Evolutionary conservation across 2,888 invertebrate genomes (phyloP), one percentile per base, ranked within the genome.

Genomic region (Serripes groenlandicus): DNA sequence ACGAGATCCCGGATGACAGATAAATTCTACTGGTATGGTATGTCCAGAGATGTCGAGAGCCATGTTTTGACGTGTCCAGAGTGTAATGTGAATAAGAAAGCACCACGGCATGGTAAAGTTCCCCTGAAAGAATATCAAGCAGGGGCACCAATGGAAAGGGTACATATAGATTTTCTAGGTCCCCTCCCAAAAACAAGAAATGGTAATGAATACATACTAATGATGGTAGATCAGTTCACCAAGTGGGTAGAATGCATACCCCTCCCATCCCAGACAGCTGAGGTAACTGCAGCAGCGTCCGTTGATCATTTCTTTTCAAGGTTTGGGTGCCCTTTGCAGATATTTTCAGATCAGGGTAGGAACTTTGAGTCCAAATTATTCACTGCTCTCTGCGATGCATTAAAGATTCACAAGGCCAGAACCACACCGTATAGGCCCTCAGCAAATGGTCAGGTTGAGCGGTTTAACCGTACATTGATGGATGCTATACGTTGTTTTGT

Each of bases 101-200:
- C 9, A 9, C 56, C 42, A 42, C 18, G 23, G 3, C 58, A 58
- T 28, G 75, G 74, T 37, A n/a, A n/a, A n/a, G n/a, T n/a, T n/a
- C 64, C 71, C 9, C 49, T 78, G 5, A 78, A n/a, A 52, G 28
- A 98, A 98, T 93, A 97, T 97, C 34, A 98, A 97, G 95, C 99
- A 98, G 91, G 97, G 96, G 15, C 56, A 26, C 78, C 78, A 4
- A 78, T 78, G 78, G 73, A 78, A 35, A 32, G 78, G 21, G 74
- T 78, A 15, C 78, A 78, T 68, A 56, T 78, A 9, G 78, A 78
- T 68, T 78, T 64, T 35, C 5, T 78, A 3, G 78, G 79, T 23
- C 79, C 74, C 18, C 60, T 79, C n/a, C 66, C 73, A 7, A 68
- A 52, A 34, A 75, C 68, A 15, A 11, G 34, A 0, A 54, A 54